These are phyloP conservation scores for Blennius ocellaris DNA, from an alignment of 2,113 vertebrate genomes.

Conservation along the genomic window DNA sequence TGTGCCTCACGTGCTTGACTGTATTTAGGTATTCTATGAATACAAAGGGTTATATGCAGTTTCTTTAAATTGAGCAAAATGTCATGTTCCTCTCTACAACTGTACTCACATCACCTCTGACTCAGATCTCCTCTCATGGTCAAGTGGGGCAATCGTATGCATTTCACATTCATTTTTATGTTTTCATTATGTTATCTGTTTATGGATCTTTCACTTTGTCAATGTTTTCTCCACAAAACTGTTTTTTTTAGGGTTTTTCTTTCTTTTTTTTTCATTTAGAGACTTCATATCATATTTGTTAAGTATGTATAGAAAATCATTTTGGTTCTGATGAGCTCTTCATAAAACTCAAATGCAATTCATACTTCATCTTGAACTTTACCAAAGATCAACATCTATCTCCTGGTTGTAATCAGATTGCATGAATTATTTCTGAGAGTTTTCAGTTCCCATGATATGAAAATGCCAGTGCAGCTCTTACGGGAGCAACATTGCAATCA, in stretches of 20 bases:
- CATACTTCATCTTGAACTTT: constrained; percentile 61
- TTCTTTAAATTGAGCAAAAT: not conserved
- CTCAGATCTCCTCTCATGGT: not conserved
- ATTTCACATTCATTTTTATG: not conserved
- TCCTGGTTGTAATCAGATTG: constrained; percentile 62
- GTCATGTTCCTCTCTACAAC: not conserved
- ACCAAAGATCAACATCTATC: constrained; percentile 59
- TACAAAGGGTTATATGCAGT: not conserved
- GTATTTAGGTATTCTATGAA: not conserved
- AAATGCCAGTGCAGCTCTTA: constrained; percentile 58
- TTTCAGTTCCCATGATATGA: constrained; percentile 46
- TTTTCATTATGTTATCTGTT: not conserved
- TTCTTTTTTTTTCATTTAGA: constrained; percentile 2
- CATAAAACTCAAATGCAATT: constrained; percentile 32
- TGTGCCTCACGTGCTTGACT: not conserved
- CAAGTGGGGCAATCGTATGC: not conserved
- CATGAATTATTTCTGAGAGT: constrained; percentile 56
- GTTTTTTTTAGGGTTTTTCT: not conserved
- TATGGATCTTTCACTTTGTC: not conserved
- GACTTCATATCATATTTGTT: constrained; percentile 23
- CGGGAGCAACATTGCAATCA: constrained; percentile 63
- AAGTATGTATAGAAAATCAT: constrained; percentile 8
- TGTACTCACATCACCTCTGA: not conserved
- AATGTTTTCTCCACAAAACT: constrained; percentile 2
- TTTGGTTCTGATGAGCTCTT: constrained; percentile 25